A percentile compares a stretch with the other conserved stretches of the same genome.
Evolutionary conservation across 92 coral and sea anemone species (phyloP).

Genomic region (Pocillopora grandis): DNA sequence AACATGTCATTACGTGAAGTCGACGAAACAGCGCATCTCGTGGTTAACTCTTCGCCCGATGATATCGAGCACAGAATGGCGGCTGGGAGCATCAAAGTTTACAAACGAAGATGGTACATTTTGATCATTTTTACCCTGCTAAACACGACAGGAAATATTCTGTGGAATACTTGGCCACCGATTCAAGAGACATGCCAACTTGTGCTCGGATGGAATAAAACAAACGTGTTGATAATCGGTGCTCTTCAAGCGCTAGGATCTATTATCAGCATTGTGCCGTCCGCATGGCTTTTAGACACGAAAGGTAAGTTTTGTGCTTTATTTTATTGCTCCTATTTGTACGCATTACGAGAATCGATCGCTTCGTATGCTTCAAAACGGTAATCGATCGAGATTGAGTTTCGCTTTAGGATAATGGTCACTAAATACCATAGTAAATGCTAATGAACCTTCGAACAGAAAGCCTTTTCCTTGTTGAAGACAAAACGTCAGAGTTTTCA

Average conservation of each 20-base stretch:
- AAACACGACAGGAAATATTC: slow-evolving; percentile 75
- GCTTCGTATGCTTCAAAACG: no score
- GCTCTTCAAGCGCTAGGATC: slow-evolving; percentile 93
- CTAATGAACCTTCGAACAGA: no score
- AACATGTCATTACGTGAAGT: not conserved
- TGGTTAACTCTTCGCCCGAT: slow-evolving; percentile 26
- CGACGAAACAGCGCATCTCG: slow-evolving; percentile 43
- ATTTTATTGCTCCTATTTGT: not conserved
- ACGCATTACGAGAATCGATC: no score
- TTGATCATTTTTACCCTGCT: slow-evolving; percentile 71
- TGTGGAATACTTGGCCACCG: slow-evolving; percentile 99
- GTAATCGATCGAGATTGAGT: no score
- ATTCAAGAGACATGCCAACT: slow-evolving; percentile 94
- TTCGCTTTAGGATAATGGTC: no score
- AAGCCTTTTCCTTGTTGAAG: no score
- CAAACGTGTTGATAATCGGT: slow-evolving; percentile 84
- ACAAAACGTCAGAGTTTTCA: no score
- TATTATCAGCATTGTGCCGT: slow-evolving; percentile 83
- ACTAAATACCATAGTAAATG: no score
- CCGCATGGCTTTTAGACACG: slow-evolving; percentile 93
- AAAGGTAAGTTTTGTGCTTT: slow-evolving; percentile 67
- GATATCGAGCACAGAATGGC: slow-evolving; percentile 19
- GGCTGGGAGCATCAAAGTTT: slow-evolving; percentile 51
- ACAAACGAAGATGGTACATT: slow-evolving; percentile 89
- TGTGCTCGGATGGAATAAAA: slow-evolving; percentile 84